These are phyloP conservation scores for Schrankia costaestrigalis DNA, from an alignment of 2,888 invertebrate species.

Conservation along the genomic window DNA sequence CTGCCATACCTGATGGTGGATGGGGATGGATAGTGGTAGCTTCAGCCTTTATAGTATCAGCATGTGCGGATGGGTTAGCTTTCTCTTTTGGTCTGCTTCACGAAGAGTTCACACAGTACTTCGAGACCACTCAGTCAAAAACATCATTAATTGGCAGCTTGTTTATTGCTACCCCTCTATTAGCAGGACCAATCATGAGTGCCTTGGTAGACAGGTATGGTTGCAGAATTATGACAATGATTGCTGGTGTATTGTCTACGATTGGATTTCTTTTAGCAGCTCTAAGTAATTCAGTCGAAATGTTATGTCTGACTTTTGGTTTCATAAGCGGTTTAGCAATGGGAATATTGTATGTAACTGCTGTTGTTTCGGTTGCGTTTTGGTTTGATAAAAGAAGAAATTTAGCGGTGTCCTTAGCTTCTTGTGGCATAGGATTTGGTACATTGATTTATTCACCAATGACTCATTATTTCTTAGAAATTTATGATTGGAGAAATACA, in stretches of 20 bases:
- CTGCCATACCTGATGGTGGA: slow-evolving; percentile 88
- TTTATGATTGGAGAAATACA: slow-evolving; percentile 91
- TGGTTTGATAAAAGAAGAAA: slow-evolving; percentile 94
- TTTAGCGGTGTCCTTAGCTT: slow-evolving; percentile 91
- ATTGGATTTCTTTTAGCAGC: slow-evolving; percentile 88
- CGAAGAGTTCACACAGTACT: slow-evolving; percentile 88
- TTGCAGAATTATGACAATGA: slow-evolving; percentile 86
- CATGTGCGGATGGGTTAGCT: slow-evolving; percentile 94
- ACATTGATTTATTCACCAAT: slow-evolving; percentile 93
- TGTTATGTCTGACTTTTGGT: slow-evolving; percentile 91
- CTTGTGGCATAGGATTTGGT: slow-evolving; percentile 93
- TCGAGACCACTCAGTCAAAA: slow-evolving; percentile 88
- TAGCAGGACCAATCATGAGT: slow-evolving; percentile 91
- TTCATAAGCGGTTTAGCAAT: slow-evolving; percentile 90
- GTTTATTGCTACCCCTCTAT: slow-evolving; percentile 92
- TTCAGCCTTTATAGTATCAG: slow-evolving; percentile 90
- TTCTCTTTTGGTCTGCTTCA: slow-evolving; percentile 95
- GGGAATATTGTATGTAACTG: slow-evolving; percentile 92
- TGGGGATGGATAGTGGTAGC: slow-evolving; percentile 95
- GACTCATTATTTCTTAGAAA: slow-evolving; percentile 86
- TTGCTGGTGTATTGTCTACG: slow-evolving; percentile 85
- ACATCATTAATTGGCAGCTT: slow-evolving; percentile 94
- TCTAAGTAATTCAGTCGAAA: slow-evolving; percentile 84
- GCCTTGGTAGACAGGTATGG: slow-evolving; percentile 92
- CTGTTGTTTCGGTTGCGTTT: slow-evolving; percentile 94